Evolutionary conservation across 2,888 invertebrate genomes (phyloP).

Genomic region (Caradrina clavipalpis): DNA sequence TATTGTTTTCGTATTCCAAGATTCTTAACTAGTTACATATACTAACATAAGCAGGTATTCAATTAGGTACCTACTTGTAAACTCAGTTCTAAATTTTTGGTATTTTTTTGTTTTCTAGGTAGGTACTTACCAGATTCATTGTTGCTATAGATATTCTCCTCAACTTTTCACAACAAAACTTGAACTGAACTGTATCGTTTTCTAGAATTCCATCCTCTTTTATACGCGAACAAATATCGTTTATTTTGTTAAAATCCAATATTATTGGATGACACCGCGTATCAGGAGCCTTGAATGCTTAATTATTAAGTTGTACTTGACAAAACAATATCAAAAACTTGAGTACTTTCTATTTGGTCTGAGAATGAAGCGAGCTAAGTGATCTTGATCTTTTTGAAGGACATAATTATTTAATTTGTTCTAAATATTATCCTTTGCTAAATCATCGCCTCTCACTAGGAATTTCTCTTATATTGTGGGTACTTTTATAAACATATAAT

Average conservation of each 20-base stretch:
- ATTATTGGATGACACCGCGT: conserved; percentile 71
- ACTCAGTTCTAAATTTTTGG: too few species aligned
- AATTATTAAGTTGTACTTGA: conserved; percentile 67
- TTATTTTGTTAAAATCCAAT: conserved; percentile 65
- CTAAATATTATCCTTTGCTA: neutral
- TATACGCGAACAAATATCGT: conserved; percentile 76
- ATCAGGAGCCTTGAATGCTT: conserved; percentile 72
- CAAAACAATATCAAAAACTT: conserved; percentile 43
- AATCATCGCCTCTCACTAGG: too few species aligned
- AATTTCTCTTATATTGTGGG: too few species aligned
- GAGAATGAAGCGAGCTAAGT: conserved; percentile 3
- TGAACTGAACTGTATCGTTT: conserved; percentile 79
- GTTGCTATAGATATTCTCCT: conserved; percentile 46
- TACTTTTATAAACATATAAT: too few species aligned
- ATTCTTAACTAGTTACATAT: too few species aligned
- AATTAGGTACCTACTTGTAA: neutral
- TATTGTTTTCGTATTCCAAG: neutral
- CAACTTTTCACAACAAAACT: conserved; percentile 56
- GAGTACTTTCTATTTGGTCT: conserved; percentile 63
- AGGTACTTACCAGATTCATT: conserved; percentile 78
- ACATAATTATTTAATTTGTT: neutral
- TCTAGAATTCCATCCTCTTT: conserved; percentile 67
- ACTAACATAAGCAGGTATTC: too few species aligned
- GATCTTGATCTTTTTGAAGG: conserved; percentile 38
- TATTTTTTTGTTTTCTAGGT: neutral